A percentile compares a stretch with the other conserved stretches of the same genome.
These are phyloP conservation scores for Lacerta bilineata DNA, from an alignment of 2,797 vertebrate species.

Conservation along the genomic window DNA sequence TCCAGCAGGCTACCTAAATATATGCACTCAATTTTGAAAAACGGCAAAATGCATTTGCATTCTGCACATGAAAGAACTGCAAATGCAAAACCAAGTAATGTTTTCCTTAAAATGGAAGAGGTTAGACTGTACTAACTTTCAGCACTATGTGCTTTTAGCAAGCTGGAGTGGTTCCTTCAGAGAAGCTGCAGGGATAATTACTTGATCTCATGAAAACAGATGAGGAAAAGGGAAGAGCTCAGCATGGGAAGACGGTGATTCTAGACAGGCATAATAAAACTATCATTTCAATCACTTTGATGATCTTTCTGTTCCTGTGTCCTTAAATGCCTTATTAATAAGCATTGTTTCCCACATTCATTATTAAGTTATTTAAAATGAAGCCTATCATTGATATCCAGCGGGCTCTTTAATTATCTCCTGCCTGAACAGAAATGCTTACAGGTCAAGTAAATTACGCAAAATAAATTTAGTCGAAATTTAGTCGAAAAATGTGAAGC, in stretches of 20 bases:
- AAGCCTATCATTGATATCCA: not conserved
- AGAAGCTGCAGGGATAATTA: slow-evolving; percentile 69
- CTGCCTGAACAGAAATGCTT: not conserved
- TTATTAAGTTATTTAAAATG: not conserved
- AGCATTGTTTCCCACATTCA: slow-evolving; percentile 1
- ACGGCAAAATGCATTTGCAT: slow-evolving; percentile 19
- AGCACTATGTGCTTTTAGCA: slow-evolving; percentile 70
- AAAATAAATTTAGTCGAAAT: slow-evolving; percentile 1
- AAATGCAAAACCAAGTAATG: slow-evolving; percentile 48
- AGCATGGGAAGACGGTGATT: slow-evolving; percentile 61
- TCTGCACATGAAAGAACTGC: not conserved
- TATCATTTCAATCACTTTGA: not conserved
- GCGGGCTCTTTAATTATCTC: not conserved
- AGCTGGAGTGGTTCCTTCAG: slow-evolving; percentile 57
- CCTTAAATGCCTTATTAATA: not conserved
- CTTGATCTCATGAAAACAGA: slow-evolving; percentile 73
- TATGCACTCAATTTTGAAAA: slow-evolving; percentile 47
- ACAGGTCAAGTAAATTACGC: slow-evolving; percentile 1
- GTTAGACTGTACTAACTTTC: slow-evolving; percentile 63
- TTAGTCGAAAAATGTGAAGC: not conserved
- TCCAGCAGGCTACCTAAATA: slow-evolving; percentile 64
- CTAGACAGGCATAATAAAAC: slow-evolving; percentile 44
- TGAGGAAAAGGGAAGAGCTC: slow-evolving; percentile 59
- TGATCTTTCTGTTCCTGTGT: not conserved
- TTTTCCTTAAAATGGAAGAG: slow-evolving; percentile 48